Evolutionary conservation across 2,888 invertebrate species (phyloP).

Genomic region (Stenolophus ochropezus): DNA sequence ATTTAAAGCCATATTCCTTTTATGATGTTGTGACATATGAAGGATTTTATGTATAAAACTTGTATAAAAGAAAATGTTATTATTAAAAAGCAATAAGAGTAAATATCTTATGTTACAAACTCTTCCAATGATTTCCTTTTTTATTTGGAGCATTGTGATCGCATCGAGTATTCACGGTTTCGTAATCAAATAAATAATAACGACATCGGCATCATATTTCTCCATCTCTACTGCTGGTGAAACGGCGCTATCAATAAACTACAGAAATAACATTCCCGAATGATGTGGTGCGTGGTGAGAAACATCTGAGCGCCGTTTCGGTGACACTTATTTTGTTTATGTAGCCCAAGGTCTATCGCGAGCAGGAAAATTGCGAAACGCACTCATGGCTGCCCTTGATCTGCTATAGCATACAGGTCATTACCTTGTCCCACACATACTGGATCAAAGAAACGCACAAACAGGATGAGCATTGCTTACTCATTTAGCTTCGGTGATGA

Average conservation of each 20-base stretch:
- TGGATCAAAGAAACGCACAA: too few species aligned
- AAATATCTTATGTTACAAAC: too few species aligned
- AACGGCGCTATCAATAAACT: background rate
- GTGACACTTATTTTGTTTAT: slow-evolving; percentile 39
- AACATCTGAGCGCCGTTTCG: background rate
- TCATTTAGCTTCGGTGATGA: too few species aligned
- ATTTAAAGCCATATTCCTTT: too few species aligned
- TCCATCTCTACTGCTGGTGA: background rate
- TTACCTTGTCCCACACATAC: slow-evolving; percentile 36
- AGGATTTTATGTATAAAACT: too few species aligned
- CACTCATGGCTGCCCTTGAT: slow-evolving; percentile 45
- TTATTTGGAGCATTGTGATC: too few species aligned
- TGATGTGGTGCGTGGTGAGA: background rate
- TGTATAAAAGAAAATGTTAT: too few species aligned
- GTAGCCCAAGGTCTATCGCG: slow-evolving; percentile 16
- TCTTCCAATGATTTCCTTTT: too few species aligned
- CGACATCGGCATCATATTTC: background rate
- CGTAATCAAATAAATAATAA: background rate
- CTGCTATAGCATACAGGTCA: slow-evolving; percentile 34
- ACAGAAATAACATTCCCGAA: background rate
- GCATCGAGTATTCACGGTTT: background rate
- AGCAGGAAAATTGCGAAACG: slow-evolving; percentile 50
- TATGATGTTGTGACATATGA: too few species aligned
- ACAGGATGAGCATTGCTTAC: too few species aligned
- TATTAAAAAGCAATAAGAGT: too few species aligned